These are phyloP conservation scores for Cheilosia vernalis DNA, from an alignment of 2,888 invertebrate genomes.

Conservation along the genomic window DNA sequence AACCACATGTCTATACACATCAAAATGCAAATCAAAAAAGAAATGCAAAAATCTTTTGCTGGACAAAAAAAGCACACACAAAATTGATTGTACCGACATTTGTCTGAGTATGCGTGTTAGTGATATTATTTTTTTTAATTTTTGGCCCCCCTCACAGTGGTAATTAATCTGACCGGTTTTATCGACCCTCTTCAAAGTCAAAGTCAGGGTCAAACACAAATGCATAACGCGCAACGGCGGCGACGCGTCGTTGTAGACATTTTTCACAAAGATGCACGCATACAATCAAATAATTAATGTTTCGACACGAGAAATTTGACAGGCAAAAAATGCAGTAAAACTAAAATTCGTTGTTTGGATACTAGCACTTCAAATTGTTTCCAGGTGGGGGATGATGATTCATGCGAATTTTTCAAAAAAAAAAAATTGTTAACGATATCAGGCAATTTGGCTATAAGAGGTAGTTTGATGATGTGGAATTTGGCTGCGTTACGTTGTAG, in stretches of 20 bases:
- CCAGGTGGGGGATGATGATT: conserved; percentile 26
- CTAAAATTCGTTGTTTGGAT: not conserved
- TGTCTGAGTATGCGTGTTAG: conserved; percentile 46
- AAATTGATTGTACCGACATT: conserved; percentile 61
- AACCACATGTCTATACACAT: conserved; percentile 27
- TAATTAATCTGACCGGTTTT: conserved; percentile 73
- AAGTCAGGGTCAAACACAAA: conserved; percentile 71
- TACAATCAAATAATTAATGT: conserved; percentile 34
- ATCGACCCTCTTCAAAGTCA: conserved; percentile 75
- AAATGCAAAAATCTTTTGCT: conserved; percentile 1
- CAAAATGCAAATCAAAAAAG: conserved; percentile 31
- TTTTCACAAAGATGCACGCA: conserved; percentile 34
- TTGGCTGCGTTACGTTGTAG: no score
- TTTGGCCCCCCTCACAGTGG: conserved; percentile 41
- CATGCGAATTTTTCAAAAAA: conserved; percentile 4
- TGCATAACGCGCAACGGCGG: conserved; percentile 54
- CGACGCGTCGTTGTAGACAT: conserved; percentile 13
- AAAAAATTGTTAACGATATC: conserved; percentile 1
- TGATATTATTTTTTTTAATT: conserved; percentile 3
- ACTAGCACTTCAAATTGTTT: not conserved
- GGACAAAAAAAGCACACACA: conserved; percentile 48
- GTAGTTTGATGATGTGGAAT: no score
- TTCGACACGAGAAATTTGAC: conserved; percentile 67
- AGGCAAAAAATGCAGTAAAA: conserved; percentile 24
- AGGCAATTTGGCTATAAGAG: not conserved